Percentiles rank a stretch among this genome's conserved stretches.
Evolutionary conservation across 1,140 invertebrate species (phyloP).

Genomic region (Zelostemma sp.): DNA sequence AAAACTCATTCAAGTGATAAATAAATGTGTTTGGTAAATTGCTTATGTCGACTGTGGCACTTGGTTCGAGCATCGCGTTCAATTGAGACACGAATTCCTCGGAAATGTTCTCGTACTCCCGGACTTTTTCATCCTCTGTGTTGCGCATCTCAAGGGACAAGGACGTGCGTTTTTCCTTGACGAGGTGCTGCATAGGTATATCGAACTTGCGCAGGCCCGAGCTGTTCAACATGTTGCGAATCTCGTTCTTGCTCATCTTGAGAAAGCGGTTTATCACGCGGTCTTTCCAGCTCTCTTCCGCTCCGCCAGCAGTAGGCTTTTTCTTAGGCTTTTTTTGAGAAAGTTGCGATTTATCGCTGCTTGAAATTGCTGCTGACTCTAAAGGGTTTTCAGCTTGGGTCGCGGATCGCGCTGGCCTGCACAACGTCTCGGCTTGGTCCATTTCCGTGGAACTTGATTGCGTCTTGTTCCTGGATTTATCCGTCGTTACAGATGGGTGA

Average conservation of each 20-base stretch:
- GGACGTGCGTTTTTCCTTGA: conserved; percentile 59
- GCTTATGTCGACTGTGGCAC: conserved; percentile 58
- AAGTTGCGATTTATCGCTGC: not conserved
- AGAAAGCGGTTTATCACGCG: conserved; percentile 64
- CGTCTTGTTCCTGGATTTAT: not conserved
- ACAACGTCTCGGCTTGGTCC: not conserved
- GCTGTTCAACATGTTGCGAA: conserved; percentile 67
- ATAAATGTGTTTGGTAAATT: conserved; percentile 67
- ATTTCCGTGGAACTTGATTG: not conserved
- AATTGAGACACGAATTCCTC: conserved; percentile 67
- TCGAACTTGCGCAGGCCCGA: conserved; percentile 66
- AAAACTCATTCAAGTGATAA: conserved; percentile 64
- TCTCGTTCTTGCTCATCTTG: conserved; percentile 68
- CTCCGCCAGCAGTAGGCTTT: conserved; percentile 10
- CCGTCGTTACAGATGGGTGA: not conserved
- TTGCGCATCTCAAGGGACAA: conserved; percentile 59
- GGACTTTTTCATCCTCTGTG: conserved; percentile 61
- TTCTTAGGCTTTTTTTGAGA: conserved; percentile 16
- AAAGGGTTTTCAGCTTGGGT: not conserved
- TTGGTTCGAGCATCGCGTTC: conserved; percentile 63
- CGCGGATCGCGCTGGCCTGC: not conserved
- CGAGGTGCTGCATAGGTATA: conserved; percentile 66
- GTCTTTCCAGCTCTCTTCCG: conserved; percentile 58
- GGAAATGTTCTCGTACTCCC: conserved; percentile 51
- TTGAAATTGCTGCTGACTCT: not conserved